Conservation (phyloP, 2,113 vertebrate species). For the Irena cyanogastra region DNA sequence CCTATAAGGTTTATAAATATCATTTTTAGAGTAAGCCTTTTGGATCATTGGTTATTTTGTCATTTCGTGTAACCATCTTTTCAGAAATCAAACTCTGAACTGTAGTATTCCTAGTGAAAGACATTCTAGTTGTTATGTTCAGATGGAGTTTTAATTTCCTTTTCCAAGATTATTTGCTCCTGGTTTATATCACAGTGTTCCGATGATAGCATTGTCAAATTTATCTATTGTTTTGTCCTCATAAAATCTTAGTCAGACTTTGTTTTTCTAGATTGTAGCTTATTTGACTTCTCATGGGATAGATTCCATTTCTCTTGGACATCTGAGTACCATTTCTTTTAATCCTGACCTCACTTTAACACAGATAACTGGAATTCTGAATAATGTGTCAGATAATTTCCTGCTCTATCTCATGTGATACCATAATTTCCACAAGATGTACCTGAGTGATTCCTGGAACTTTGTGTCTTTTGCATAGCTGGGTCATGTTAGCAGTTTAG, state of each 20-base stretch:
- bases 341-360: conserved; percentile 28
- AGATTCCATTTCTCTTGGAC: conserved; percentile 8
- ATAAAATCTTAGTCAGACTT: conserved; percentile 13
- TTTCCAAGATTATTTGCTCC: not conserved
- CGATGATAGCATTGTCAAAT: not conserved
- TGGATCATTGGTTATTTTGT: not conserved
- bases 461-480: not conserved
- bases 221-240: not conserved
- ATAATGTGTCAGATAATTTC: not conserved
- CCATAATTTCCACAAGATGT: not conserved
- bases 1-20: not conserved
- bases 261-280: conserved; percentile 1
- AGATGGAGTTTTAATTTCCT: not conserved
- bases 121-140: not conserved
- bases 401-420: not conserved
- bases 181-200: not conserved
- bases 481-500: not conserved
- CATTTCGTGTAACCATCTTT: not conserved
- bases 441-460: conserved; percentile 27
- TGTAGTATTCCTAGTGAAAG: not conserved
- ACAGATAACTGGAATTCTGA: conserved; percentile 25
- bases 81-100: not conserved
- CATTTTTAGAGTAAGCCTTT: not conserved
- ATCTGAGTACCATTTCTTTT: not conserved
- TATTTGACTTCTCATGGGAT: conserved; percentile 27